phyloP scores from a whole-genome alignment of 2,888 invertebrate genomes.

The Odontomyia ornata region DNA sequence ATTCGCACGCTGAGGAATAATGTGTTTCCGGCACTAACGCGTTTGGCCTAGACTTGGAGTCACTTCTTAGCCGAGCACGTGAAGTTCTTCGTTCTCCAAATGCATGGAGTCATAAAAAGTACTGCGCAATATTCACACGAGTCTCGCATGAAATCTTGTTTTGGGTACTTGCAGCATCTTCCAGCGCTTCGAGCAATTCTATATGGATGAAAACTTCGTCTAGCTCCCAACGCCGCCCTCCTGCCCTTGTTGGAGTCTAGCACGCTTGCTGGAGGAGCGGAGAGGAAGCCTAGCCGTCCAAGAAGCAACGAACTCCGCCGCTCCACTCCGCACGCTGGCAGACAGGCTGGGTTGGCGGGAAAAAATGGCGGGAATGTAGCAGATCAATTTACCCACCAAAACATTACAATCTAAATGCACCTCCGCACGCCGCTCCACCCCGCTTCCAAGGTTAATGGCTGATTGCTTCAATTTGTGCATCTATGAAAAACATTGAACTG shows the following conservation, averaged over 20 bases:
- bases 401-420: conserved; percentile 10
- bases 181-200: neutral
- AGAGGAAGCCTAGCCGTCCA: neutral
- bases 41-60: neutral
- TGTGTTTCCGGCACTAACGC: neutral
- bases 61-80: neutral
- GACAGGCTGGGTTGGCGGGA: conserved; percentile 36
- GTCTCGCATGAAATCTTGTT: conserved; percentile 6
- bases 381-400: conserved; percentile 39
- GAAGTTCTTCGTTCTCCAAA: neutral
- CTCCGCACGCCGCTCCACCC: conserved; percentile 10
- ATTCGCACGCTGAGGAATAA: neutral
- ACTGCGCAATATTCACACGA: conserved; percentile 38
- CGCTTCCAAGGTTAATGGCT: conserved; percentile 27
- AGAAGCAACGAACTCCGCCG: neutral
- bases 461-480: conserved; percentile 25
- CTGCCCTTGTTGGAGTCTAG: neutral
- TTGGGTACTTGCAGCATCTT: conserved; percentile 16
- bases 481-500: conserved; percentile 37
- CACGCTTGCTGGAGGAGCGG: neutral
- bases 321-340: neutral
- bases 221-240: neutral
- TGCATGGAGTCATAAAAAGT: neutral
- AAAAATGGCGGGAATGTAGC: conserved; percentile 31
- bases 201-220: conserved; percentile 2